Evolutionary conservation across 2,888 invertebrate genomes (phyloP).

Genomic region (Amaurobius ferox): DNA sequence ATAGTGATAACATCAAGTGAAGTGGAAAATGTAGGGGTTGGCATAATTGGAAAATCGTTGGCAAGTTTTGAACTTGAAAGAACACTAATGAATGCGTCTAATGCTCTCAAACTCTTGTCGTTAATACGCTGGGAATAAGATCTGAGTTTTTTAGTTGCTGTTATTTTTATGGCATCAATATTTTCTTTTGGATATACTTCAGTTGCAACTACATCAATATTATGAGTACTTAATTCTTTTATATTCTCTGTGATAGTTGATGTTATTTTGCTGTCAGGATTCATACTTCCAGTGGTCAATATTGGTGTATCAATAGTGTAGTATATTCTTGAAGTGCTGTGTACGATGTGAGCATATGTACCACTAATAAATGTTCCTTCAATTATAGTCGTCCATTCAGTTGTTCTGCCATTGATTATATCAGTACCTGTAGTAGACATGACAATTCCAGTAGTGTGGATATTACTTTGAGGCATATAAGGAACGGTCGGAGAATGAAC

Average conservation of each 20-base stretch:
- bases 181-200: not conserved
- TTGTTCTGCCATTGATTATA: constrained; percentile 80
- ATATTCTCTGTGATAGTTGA: not conserved
- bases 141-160: not conserved
- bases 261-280: constrained; percentile 76
- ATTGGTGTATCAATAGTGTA: constrained; percentile 35
- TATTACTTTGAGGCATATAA: constrained; percentile 19
- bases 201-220: not conserved
- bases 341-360: constrained; percentile 80
- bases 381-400: constrained; percentile 80
- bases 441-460: constrained; percentile 78
- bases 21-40: not conserved
- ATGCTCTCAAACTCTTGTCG: not conserved
- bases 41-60: not conserved
- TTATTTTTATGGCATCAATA: no score
- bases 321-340: constrained; percentile 80
- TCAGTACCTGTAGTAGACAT: constrained; percentile 80
- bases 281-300: not conserved
- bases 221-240: not conserved
- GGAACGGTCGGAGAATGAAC: constrained; percentile 24
- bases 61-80: constrained; percentile 18
- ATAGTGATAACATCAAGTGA: not conserved
- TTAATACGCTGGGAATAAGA: constrained; percentile 1
- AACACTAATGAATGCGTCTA: constrained; percentile 34
- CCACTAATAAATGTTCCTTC: constrained; percentile 80